A percentile compares a stretch with the other conserved stretches of the same genome.
phyloP scores from a whole-genome alignment of 2,797 vertebrate genomes.

The Mus spretus region DNA sequence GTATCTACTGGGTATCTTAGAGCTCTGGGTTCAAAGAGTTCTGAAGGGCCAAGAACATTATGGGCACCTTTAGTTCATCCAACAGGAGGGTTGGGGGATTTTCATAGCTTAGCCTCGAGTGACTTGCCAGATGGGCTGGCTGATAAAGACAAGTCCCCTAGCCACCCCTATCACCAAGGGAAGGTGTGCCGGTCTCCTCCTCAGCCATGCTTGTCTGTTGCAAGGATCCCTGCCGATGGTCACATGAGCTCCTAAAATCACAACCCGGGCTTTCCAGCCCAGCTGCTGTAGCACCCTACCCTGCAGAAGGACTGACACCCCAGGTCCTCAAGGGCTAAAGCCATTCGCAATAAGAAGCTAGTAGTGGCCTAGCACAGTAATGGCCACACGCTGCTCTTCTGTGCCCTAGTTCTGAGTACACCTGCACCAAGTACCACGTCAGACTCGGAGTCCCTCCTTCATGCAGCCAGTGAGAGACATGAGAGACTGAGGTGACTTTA shows the following conservation, averaged over 20 bases:
- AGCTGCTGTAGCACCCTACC: neutral
- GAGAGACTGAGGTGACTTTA: neutral
- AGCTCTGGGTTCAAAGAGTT: neutral
- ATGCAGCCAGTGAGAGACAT: accelerated
- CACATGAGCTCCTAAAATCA: neutral
- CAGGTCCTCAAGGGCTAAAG: neutral
- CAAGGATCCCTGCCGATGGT: neutral
- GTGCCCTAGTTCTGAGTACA: neutral
- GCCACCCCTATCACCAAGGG: neutral
- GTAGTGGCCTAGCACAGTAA: neutral
- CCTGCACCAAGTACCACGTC: neutral
- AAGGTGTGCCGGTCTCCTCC: neutral
- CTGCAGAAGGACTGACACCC: neutral
- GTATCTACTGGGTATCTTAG: neutral
- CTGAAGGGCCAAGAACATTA: neutral
- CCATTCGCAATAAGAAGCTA: neutral
- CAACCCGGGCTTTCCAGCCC: too few species aligned
- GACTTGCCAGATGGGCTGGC: neutral
- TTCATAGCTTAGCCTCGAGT: neutral
- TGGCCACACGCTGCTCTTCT: neutral
- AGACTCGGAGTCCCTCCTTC: neutral
- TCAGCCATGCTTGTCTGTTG: neutral
- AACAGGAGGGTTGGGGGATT: neutral
- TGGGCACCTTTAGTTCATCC: neutral
- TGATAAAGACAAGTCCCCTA: neutral